Conservation (phyloP, 1,140 invertebrate species). For the Camponotus pennsylvanicus region DNA sequence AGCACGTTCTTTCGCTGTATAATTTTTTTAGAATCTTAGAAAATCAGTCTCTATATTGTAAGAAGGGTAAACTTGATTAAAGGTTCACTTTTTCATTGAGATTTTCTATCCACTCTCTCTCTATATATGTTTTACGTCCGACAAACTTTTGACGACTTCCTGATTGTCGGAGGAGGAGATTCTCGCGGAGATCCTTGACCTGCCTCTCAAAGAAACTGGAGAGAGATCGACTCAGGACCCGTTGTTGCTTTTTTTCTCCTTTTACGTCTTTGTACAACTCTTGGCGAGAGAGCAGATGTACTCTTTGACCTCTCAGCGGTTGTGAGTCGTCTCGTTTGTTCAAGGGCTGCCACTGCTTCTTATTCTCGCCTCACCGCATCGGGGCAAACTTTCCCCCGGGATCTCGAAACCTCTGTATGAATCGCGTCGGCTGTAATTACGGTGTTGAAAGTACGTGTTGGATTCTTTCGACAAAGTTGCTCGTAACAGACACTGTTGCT, state of each 20-base stretch:
- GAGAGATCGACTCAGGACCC: constrained; percentile 36
- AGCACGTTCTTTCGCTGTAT: background rate
- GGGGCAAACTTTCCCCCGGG: constrained; percentile 61
- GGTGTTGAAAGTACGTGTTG: constrained; percentile 42
- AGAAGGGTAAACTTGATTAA: constrained; percentile 1
- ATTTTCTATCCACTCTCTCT: background rate
- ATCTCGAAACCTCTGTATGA: constrained; percentile 63
- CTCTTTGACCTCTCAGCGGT: constrained; percentile 58
- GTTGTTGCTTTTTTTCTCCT: background rate
- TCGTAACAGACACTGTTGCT: constrained; percentile 24
- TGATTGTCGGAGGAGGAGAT: constrained; percentile 37
- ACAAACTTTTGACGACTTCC: constrained; percentile 36
- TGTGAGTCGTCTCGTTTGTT: constrained; percentile 64
- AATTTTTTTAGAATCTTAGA: background rate
- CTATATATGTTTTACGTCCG: background rate
- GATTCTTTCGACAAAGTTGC: constrained; percentile 55
- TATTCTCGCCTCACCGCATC: constrained; percentile 24
- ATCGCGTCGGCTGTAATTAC: constrained; percentile 69
- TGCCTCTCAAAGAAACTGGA: constrained; percentile 36
- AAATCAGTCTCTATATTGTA: background rate
- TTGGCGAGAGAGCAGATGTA: constrained; percentile 38
- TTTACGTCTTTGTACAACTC: constrained; percentile 32
- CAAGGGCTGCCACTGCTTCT: constrained; percentile 49
- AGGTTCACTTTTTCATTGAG: background rate
- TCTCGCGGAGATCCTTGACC: constrained; percentile 35